A percentile compares a stretch with the other conserved stretches of the same genome.
Conservation (phyloP, 2,888 invertebrate genomes). For the Cetonia aurata region DNA sequence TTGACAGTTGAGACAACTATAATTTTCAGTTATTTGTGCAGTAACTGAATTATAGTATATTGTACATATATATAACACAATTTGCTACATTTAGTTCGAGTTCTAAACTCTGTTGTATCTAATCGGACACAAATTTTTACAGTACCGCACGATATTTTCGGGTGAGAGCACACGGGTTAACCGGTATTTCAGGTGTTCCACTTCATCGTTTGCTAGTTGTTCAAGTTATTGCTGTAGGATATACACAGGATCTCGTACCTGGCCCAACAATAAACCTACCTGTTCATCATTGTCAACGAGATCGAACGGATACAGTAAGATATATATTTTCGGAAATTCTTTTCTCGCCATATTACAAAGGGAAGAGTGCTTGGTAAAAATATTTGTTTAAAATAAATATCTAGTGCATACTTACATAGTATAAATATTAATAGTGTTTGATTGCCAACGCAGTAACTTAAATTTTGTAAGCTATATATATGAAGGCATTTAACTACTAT, state of each 20-base stretch:
- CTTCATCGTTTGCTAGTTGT: constrained; percentile 49
- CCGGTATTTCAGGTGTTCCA: constrained; percentile 52
- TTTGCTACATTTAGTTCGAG: no score
- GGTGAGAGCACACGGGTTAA: constrained; percentile 51
- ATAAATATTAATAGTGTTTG: no score
- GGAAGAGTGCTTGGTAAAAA: not conserved
- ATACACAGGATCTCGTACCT: constrained; percentile 7
- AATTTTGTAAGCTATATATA: no score
- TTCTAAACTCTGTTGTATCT: not conserved
- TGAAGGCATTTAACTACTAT: no score
- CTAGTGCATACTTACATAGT: no score
- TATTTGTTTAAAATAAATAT: no score
- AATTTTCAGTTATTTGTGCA: no score
- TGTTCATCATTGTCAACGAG: constrained; percentile 21
- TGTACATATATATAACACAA: no score
- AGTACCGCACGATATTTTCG: constrained; percentile 43
- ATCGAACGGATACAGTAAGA: not conserved
- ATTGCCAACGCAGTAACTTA: no score
- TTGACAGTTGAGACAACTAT: no score
- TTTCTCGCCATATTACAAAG: not conserved
- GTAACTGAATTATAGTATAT: no score
- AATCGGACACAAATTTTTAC: constrained; percentile 6
- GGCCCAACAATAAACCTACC: constrained; percentile 32
- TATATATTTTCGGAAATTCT: constrained; percentile 7
- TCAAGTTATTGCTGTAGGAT: not conserved